Base-by-base conservation (phyloP, 1,140 invertebrate species). In the Phocides pigmalion region DNA sequence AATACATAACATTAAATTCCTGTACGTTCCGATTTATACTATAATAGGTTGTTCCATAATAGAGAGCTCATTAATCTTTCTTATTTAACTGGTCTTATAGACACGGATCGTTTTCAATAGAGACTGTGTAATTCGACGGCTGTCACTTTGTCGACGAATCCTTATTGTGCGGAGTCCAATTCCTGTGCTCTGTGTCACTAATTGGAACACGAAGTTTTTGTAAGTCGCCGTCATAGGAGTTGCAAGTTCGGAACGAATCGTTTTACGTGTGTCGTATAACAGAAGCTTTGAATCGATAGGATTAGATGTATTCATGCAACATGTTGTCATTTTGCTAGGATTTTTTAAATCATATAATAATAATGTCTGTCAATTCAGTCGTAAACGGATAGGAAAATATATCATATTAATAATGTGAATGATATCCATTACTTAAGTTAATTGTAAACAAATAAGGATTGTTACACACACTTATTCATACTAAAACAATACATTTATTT, bases 261-360 rank as follows among this genome's bases (percentile, higher is more conserved):
- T 75, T 77, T 75, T 80, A 85, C 83, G 85, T 84, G 84, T 84
- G 82, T 83, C 75, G 83, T 87, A 87, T 81, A 79, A 86, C 84
- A 81, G 85, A 71, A 87, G 83, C 83, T 80, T 62, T 70, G 68
- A 83, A 76, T 73, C 58, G 66, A 66, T 64, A 66, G 64, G 59
- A 70, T 62, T 75, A 76, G 79, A 79, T 25, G 41, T 17, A 32
- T 39, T 82, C 68, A 87, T 81, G 68, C 68, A 64, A 64, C 39
- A 70, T 16, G 25, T 58, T 22, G 8, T 8, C 20, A 46, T 54
- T 22, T 41, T 1, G 25, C 9, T 28, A 15, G 37, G 12, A 59
- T 63, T 17, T 8, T 32, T 22, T 22, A 28, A 3, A 8, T 28
- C 9, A 1, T 28, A n/a, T n/a, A n/a, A n/a, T n/a, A n/a, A n/a